A percentile compares a stretch with the other conserved stretches of the same genome.
These are phyloP conservation scores for Tribolium freemani DNA, from an alignment of 2,888 invertebrate genomes.

Conservation along the genomic window DNA sequence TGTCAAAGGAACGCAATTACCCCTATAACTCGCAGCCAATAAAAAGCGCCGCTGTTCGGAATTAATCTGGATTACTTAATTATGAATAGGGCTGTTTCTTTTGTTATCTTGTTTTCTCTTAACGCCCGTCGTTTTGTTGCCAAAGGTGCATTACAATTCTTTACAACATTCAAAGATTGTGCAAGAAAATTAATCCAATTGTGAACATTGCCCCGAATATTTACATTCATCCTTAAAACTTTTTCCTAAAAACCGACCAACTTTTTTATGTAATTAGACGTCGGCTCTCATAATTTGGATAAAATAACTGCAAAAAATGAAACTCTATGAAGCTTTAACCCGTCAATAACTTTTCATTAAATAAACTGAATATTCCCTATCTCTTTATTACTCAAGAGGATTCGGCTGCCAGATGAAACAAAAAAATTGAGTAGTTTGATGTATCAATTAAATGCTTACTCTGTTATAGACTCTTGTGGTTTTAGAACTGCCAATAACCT, in stretches of 20 bases:
- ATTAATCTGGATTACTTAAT: conserved; percentile 40
- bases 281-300: not conserved
- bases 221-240: not conserved
- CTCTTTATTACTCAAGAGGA: conserved; percentile 17
- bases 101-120: conserved; percentile 38
- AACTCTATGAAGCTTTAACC: not conserved
- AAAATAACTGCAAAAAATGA: not conserved
- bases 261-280: not conserved
- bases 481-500: conserved; percentile 7
- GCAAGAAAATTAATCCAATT: not conserved
- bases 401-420: conserved; percentile 4
- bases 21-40: conserved; percentile 34
- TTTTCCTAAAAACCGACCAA: not conserved
- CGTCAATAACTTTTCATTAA: conserved; percentile 10
- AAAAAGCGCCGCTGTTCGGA: conserved; percentile 20
- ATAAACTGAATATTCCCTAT: conserved; percentile 31
- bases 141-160: conserved; percentile 3
- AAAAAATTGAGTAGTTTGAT: conserved; percentile 14
- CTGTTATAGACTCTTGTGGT: conserved; percentile 10
- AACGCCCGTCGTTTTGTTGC: not conserved
- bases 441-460: conserved; percentile 19
- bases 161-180: not conserved
- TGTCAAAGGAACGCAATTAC: conserved; percentile 41
- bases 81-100: conserved; percentile 37
- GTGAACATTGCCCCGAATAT: not conserved